Conservation (phyloP, 2,113 vertebrate species). For the Centropus bengalensis region DNA sequence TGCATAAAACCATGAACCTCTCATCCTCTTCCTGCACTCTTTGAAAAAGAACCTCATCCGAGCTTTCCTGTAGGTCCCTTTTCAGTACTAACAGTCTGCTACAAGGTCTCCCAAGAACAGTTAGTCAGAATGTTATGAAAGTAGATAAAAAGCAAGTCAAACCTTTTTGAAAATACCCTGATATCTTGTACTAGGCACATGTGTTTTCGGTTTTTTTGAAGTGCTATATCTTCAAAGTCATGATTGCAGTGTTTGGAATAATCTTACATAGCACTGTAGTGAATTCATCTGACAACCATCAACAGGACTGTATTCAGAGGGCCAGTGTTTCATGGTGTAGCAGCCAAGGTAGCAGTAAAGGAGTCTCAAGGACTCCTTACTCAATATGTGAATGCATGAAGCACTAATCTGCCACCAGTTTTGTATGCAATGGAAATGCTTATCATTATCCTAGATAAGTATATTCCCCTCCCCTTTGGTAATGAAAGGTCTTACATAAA, state of each 20-base stretch:
- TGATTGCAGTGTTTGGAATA: not conserved
- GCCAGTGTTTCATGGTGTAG: not conserved
- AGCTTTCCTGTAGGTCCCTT: no score
- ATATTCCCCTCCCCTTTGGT: not conserved
- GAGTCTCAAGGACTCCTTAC: not conserved
- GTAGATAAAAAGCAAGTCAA: not conserved
- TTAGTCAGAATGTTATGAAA: not conserved
- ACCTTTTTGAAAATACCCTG: not conserved
- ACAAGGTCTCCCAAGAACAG: not conserved
- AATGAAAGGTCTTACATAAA: not conserved
- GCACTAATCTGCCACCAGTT: not conserved
- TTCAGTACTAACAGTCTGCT: no score
- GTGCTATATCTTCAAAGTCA: not conserved
- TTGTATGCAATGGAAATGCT: not conserved
- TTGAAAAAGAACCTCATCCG: no score
- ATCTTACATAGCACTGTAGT: not conserved
- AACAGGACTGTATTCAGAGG: not conserved
- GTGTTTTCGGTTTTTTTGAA: not conserved
- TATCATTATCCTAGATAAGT: not conserved
- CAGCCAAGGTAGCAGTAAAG: not conserved
- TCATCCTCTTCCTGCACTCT: no score
- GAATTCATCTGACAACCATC: not conserved
- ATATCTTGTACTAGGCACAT: not conserved
- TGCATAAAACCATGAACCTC: no score
- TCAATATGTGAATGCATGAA: not conserved